phyloP scores from a whole-genome alignment of 2,797 vertebrate genomes.

The Smutsia gigantea region DNA sequence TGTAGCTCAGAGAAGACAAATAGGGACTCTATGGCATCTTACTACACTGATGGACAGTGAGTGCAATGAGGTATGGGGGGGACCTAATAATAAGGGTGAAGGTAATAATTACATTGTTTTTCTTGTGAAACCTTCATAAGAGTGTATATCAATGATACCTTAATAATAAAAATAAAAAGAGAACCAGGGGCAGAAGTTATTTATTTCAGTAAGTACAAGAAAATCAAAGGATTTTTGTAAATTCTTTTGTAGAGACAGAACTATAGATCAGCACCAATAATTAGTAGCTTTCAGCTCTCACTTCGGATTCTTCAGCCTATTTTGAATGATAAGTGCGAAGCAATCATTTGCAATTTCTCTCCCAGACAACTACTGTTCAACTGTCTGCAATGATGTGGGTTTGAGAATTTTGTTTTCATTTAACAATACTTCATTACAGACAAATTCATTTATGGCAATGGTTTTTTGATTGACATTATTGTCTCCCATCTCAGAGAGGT shows the following conservation, averaged over 20 bases:
- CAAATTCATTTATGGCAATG: neutral
- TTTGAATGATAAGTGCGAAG: neutral
- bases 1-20: too few species aligned
- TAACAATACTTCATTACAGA: neutral
- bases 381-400: neutral
- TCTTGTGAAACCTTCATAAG: too few species aligned
- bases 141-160: too few species aligned
- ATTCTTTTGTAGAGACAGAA: neutral
- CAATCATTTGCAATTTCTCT: neutral
- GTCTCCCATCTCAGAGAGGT: neutral
- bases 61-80: too few species aligned
- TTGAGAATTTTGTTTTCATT: conserved; percentile 35
- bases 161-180: too few species aligned
- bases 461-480: neutral
- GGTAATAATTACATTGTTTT: too few species aligned
- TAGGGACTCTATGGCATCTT: too few species aligned
- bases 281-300: neutral
- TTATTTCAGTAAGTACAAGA: neutral
- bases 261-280: neutral
- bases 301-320: neutral
- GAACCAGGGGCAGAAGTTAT: neutral
- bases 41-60: too few species aligned
- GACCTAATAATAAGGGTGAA: too few species aligned
- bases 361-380: neutral
- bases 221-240: neutral